A percentile compares a stretch with the other conserved stretches of the same genome.
Evolutionary conservation across 2,113 vertebrate genomes (phyloP).

Genomic region (Platycercus adscitus): DNA sequence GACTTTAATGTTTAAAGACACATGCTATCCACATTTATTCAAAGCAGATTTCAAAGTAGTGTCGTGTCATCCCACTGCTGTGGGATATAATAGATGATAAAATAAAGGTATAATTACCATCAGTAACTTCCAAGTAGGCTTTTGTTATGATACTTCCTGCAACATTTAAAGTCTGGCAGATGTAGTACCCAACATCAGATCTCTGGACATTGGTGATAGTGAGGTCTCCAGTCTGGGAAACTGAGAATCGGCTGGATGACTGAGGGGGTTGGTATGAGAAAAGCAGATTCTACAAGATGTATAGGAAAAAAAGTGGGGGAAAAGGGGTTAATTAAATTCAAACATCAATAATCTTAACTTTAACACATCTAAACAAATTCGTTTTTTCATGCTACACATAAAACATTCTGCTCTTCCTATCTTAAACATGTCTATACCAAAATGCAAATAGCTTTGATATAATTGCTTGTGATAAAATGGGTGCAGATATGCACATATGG

Average conservation of each 20-base stretch:
- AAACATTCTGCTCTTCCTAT: neutral
- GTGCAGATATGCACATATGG: neutral
- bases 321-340: neutral
- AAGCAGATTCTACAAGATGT: slow-evolving; percentile 86
- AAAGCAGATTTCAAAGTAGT: neutral
- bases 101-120: slow-evolving; percentile 82
- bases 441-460: neutral
- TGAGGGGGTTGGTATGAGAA: slow-evolving; percentile 97
- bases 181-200: slow-evolving; percentile 94
- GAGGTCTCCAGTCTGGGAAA: slow-evolving; percentile 96
- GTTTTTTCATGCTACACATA: neutral
- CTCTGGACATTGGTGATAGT: slow-evolving; percentile 93
- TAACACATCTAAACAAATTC: neutral
- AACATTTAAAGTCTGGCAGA: slow-evolving; percentile 98
- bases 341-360: neutral
- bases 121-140: slow-evolving; percentile 96
- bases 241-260: slow-evolving; percentile 93
- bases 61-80: neutral
- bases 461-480: neutral
- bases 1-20: neutral
- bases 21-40: neutral
- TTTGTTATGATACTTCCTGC: slow-evolving; percentile 98
- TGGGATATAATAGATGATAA: neutral
- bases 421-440: neutral
- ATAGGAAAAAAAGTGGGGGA: neutral